phyloP scores from a whole-genome alignment of 2,888 invertebrate species.

The Cephus spinipes region DNA sequence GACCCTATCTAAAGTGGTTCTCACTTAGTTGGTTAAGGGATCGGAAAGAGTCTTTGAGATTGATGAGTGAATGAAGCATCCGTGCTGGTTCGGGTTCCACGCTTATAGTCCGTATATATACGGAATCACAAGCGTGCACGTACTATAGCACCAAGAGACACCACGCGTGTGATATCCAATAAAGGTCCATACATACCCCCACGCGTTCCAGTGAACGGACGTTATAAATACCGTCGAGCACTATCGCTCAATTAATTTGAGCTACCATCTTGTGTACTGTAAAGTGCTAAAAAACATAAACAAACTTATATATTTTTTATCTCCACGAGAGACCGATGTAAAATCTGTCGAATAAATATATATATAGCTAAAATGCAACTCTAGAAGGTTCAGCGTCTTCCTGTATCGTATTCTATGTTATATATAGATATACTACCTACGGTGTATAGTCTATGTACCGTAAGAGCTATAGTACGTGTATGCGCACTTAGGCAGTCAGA shows the following conservation, averaged over 20 bases:
- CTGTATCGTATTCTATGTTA: not conserved
- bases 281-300: not conserved
- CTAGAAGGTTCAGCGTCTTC: not conserved
- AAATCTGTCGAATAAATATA: not conserved
- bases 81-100: not conserved
- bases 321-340: not conserved
- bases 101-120: not conserved
- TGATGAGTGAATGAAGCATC: slow-evolving; percentile 19
- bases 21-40: slow-evolving; percentile 27
- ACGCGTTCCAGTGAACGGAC: slow-evolving; percentile 16
- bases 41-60: slow-evolving; percentile 8
- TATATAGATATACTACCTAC: not conserved
- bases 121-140: not conserved
- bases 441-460: not conserved
- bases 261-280: slow-evolving; percentile 29
- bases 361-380: not conserved
- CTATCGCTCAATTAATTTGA: slow-evolving; percentile 57
- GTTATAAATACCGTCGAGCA: slow-evolving; percentile 44
- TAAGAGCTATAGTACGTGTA: not conserved
- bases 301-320: not conserved
- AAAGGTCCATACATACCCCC: not conserved
- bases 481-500: not conserved
- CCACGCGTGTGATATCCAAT: not conserved
- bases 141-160: not conserved
- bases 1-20: slow-evolving; percentile 40